Evolutionary conservation across 2,888 invertebrate genomes (phyloP), one percentile per base, ranked within the genome.

Genomic region (Drosophila atroscutellata): DNA sequence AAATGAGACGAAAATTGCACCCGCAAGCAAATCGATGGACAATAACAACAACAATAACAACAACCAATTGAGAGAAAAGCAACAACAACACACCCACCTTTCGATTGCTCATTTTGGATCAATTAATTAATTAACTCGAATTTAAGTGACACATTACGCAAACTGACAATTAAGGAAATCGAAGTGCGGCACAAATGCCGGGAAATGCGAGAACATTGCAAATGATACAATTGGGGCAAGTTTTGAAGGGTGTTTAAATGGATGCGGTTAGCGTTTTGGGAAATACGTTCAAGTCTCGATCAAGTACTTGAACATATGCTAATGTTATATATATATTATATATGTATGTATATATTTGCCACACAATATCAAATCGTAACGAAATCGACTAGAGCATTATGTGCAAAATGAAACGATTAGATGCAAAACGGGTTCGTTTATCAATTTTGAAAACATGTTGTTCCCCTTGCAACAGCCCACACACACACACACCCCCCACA

Each of bases 1-100:
- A n/a, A 51, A 51, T 13, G 28, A 28, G 66, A 37, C 32, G 28
- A 66, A 78, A 77, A 77, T 78, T 77, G 77, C 79, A 74, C 58
- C 69, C 78, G 75, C 78, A 75, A 75, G 85, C 82, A 72, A 76
- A 73, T 65, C 63, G 79, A 69, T 60, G 56, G 65, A 56, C 52
- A 68, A 65, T 32, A 15, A 6, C 72, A 62, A 77, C 5, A 62
- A 77, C 5, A 77, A 26, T 3, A 26, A 72, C 77, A 79, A 77
- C 7, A 28, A 28, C 2, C 7, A 45, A 79, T 77, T 68, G 69
- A 20, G 20, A 3, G 7, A 58, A 63, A 54, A 39, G 18, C 42
- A 24, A 24, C 15, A 64, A 37, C 51, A 64, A 24, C 13, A 45
- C 7, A 47, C 3, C 4, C 18, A 39, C 45, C 28, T 39, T 71